Evolutionary conservation across 2,888 invertebrate genomes (phyloP).

Genomic region (Pyrrhia umbra): DNA sequence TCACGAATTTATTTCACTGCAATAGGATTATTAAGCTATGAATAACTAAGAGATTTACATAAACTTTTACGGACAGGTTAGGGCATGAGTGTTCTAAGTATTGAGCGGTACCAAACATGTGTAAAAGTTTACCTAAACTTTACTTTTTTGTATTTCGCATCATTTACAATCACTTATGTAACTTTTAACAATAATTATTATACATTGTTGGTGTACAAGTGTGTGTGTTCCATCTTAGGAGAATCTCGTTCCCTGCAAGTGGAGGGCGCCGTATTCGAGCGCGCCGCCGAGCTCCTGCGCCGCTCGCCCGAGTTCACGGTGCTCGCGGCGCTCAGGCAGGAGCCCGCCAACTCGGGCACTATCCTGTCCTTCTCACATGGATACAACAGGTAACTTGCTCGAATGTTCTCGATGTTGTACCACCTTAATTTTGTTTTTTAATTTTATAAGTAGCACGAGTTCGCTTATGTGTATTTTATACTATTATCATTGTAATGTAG

Average conservation of each 20-base stretch:
- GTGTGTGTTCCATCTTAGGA: constrained; percentile 85
- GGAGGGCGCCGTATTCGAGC: constrained; percentile 92
- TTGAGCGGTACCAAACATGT: too few species aligned
- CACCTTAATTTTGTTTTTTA: constrained; percentile 14
- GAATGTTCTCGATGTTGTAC: constrained; percentile 48
- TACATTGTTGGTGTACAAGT: constrained; percentile 3
- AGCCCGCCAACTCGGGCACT: constrained; percentile 95
- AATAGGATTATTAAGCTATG: constrained; percentile 18
- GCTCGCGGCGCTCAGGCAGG: constrained; percentile 94
- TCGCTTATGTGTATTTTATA: constrained; percentile 34
- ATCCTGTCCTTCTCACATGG: constrained; percentile 96
- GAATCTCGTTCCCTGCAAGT: constrained; percentile 93
- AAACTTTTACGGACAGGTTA: too few species aligned
- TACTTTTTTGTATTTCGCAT: too few species aligned
- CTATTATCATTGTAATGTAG: constrained; percentile 32
- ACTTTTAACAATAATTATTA: too few species aligned
- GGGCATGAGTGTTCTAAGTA: too few species aligned
- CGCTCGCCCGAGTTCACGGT: constrained; percentile 95
- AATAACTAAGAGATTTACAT: neutral
- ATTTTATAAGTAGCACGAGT: constrained; percentile 48
- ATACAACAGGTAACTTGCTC: constrained; percentile 91
- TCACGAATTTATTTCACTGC: constrained; percentile 65
- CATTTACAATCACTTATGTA: too few species aligned
- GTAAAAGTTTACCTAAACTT: too few species aligned
- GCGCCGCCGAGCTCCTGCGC: constrained; percentile 92